Percentiles rank a stretch among this genome's conserved stretches.
phyloP scores from a whole-genome alignment of 2,113 vertebrate genomes.

The Shinisaurus crocodilurus region DNA sequence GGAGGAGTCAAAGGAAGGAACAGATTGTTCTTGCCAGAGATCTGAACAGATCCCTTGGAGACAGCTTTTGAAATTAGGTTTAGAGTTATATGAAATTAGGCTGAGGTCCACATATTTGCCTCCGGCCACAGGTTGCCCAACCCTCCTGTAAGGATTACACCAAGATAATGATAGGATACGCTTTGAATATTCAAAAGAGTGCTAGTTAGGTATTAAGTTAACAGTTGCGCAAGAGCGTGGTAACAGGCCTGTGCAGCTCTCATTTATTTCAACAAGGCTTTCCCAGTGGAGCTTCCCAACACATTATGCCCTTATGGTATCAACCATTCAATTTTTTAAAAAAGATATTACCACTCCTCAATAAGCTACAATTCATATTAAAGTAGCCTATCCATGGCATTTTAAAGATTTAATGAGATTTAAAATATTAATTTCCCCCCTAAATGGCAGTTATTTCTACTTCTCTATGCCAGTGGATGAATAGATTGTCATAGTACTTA shows the following conservation, averaged over 20 bases:
- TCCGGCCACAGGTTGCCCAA: too few relatives aligned
- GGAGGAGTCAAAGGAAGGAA: too few relatives aligned
- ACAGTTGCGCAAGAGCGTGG: not conserved
- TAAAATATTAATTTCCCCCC: conserved; percentile 73
- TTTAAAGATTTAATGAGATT: conserved; percentile 68
- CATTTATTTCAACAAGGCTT: not conserved
- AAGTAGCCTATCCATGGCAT: conserved; percentile 58
- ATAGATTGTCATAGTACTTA: not conserved
- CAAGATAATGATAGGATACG: not conserved
- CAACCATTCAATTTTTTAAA: conserved; percentile 62
- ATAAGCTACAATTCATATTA: conserved; percentile 63
- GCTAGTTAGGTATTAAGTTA: not conserved
- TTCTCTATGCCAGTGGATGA: conserved; percentile 16
- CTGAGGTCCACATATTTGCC: too few relatives aligned
- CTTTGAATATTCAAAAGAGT: not conserved
- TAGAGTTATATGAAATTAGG: too few relatives aligned
- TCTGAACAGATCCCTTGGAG: not conserved
- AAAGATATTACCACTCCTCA: conserved; percentile 50
- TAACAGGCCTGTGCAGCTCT: not conserved
- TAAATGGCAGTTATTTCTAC: conserved; percentile 64
- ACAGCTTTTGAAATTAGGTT: not conserved
- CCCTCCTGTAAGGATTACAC: not conserved
- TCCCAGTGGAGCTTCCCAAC: too few relatives aligned
- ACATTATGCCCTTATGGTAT: conserved; percentile 25
- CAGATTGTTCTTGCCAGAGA: too few relatives aligned